Evolutionary conservation across 2,797 vertebrate genomes (phyloP).

Genomic region (Menidia menidia): DNA sequence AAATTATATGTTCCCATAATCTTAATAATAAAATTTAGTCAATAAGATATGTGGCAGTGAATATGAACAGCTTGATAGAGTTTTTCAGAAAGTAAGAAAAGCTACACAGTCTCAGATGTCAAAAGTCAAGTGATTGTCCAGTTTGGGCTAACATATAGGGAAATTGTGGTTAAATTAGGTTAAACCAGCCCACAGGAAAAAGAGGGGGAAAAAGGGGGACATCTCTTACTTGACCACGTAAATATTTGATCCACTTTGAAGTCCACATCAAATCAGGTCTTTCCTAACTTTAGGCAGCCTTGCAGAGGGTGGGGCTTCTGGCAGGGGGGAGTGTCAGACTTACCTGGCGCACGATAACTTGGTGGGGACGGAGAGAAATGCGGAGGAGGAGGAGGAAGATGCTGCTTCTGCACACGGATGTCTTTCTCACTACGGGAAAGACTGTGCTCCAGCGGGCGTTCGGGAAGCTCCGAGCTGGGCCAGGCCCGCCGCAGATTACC

Average conservation of each 20-base stretch:
- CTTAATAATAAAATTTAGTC: background rate
- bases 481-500: slow-evolving; percentile 94
- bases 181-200: background rate
- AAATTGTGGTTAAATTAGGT: background rate
- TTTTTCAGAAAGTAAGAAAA: background rate
- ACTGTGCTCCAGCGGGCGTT: slow-evolving; percentile 84
- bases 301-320: slow-evolving; percentile 58
- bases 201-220: background rate
- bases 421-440: slow-evolving; percentile 98
- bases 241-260: slow-evolving; percentile 12
- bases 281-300: slow-evolving; percentile 32
- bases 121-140: background rate
- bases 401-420: slow-evolving; percentile 93
- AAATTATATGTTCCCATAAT: background rate
- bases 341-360: slow-evolving; percentile 79
- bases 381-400: slow-evolving; percentile 81
- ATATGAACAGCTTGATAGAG: background rate
- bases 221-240: background rate
- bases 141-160: background rate
- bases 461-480: slow-evolving; percentile 95
- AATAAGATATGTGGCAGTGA: slow-evolving; percentile 9
- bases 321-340: slow-evolving; percentile 63
- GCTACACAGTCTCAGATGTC: background rate
- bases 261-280: slow-evolving; percentile 30
- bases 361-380: slow-evolving; percentile 81